Evolutionary conservation across 53 echinoderm and acorn worm genomes (phyloP).

Genomic region (Echinometra lucunter): DNA sequence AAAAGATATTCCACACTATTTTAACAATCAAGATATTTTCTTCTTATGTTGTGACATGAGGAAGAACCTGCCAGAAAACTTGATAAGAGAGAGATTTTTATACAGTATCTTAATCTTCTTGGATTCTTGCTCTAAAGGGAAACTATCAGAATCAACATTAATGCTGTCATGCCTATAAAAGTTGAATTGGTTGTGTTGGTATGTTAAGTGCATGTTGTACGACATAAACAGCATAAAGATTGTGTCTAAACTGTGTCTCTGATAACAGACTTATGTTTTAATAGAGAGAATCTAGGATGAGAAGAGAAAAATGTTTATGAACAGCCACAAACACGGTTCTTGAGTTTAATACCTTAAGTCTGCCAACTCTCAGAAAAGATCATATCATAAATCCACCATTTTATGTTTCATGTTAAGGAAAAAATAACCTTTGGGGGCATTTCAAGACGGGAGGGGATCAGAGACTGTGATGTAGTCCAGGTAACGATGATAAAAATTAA

Average conservation of each 20-base stretch:
- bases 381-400: not conserved
- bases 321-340: not conserved
- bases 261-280: not conserved
- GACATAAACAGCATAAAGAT: not conserved
- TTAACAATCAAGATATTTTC: not conserved
- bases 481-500: slow-evolving; percentile 30
- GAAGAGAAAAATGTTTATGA: not conserved
- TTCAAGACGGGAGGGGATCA: not conserved
- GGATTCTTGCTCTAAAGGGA: not conserved
- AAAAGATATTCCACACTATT: not conserved
- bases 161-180: not conserved
- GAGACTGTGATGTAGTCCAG: slow-evolving; percentile 4
- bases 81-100: not conserved
- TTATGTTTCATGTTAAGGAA: not conserved
- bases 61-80: not conserved
- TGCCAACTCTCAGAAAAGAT: not conserved
- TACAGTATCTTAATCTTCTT: not conserved
- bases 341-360: slow-evolving; percentile 4
- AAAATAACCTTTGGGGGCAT: not conserved
- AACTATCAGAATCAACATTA: not conserved
- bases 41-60: not conserved
- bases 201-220: not conserved
- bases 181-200: not conserved
- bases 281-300: not conserved
- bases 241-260: not conserved